Base-by-base conservation (phyloP, 2,888 invertebrate species). In the Pristionchus arcanus region DNA sequence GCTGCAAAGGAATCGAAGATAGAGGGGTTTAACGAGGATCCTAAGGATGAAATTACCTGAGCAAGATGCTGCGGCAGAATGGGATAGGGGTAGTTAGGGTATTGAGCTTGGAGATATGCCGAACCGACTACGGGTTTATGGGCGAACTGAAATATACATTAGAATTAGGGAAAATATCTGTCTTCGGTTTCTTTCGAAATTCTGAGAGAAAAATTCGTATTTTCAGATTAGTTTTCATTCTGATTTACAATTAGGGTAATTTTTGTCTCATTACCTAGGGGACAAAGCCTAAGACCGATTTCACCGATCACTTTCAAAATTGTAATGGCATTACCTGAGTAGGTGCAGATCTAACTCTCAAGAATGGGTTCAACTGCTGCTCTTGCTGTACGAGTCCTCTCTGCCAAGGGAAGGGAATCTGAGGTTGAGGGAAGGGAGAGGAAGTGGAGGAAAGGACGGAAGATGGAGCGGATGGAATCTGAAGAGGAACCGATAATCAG, bases 351-450 rank as follows among this genome's bases (percentile, higher is more conserved):
- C 55, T 1, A 16, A 84, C 55, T 84, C 84, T 53, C 55, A 55
- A 37, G 53, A 55, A 55, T 9, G 31, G 84, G 28, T 53, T 55
- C 9, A 37, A 19, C 37, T 86, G 59, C 13, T 86, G 59, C 2
- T 86, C 66, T 59, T 2, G 59, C 11, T 86, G 86, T 15, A 66
- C 42, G 37, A 77, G 25, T 77, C 77, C 77, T 25, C 77, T 77
- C 42, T 77, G 42, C 77, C 77, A 77, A 0, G 77, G 74, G 74
- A 74, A 87, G 53, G 74, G 87, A 74, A 74, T 31, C 28, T 66
- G 71, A 9, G 49, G 87, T 31, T 53, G 87, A 87, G 49, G 74
- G 74, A 87, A 63, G 74, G 87, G 59, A 53, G 74, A 53, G 7
- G 74, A 34, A 55, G 71, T 87, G 28, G 87, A 55, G n/a, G 87